Evolutionary conservation across 2,113 vertebrate species (phyloP).

Genomic region (Maccullochella peelii): DNA sequence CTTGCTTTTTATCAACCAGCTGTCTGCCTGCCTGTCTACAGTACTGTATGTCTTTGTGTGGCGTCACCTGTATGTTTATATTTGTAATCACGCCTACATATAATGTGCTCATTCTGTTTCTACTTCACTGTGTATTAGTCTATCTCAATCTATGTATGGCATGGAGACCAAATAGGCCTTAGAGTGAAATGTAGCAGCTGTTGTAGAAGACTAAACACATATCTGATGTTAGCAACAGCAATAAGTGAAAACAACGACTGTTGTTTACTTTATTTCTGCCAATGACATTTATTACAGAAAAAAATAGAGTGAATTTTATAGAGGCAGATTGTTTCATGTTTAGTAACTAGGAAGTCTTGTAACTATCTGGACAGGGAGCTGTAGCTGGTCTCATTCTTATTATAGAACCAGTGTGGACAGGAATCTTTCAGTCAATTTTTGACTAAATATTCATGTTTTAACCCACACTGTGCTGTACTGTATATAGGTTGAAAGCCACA

Average conservation of each 20-base stretch:
- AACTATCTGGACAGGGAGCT: neutral
- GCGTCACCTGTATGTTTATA: neutral
- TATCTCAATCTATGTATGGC: neutral
- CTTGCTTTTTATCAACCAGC: neutral
- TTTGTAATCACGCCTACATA: neutral
- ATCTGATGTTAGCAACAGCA: constrained; percentile 22
- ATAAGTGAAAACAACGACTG: constrained; percentile 17
- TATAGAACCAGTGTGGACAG: neutral
- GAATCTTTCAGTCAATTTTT: neutral
- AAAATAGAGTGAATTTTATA: neutral
- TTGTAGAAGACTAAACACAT: constrained; percentile 20
- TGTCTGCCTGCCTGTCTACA: neutral
- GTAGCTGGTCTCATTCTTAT: neutral
- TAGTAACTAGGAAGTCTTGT: neutral
- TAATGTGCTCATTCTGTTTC: neutral
- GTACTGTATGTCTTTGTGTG: neutral
- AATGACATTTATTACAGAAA: neutral
- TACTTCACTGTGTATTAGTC: neutral
- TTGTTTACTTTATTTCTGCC: constrained; percentile 20
- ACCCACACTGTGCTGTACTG: neutral
- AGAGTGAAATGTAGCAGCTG: constrained; percentile 40
- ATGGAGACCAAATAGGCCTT: neutral
- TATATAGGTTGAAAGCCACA: constrained; percentile 8
- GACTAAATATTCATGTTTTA: neutral
- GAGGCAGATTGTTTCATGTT: neutral